These are phyloP conservation scores for Apostichopus japonicus DNA, from an alignment of 35 echinoderm and acorn worm species.

Conservation along the genomic window DNA sequence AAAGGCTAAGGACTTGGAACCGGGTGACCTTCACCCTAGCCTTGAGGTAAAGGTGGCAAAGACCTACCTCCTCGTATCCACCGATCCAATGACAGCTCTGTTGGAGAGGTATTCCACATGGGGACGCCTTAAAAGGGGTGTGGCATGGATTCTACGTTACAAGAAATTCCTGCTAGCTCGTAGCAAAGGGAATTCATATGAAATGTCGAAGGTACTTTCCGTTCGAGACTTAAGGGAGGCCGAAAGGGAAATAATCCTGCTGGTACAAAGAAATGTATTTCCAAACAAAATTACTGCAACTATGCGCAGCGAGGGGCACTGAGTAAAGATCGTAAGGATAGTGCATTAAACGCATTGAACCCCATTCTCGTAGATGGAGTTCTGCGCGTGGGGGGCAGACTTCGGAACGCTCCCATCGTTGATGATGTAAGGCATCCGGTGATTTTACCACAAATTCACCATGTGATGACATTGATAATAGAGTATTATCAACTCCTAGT, in stretches of 20 bases:
- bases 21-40: neutral
- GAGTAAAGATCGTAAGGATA: neutral
- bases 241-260: neutral
- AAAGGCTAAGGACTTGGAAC: neutral
- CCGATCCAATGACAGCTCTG: neutral
- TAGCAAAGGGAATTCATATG: neutral
- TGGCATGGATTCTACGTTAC: neutral
- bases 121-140: neutral
- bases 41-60: constrained; percentile 17
- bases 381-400: constrained; percentile 37
- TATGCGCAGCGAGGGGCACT: neutral
- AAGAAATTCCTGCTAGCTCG: neutral
- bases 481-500: constrained; percentile 49
- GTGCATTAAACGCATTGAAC: neutral
- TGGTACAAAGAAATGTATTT: neutral
- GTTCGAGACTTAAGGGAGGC: neutral
- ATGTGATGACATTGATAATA: constrained; percentile 58
- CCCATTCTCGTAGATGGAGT: constrained; percentile 13
- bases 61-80: neutral
- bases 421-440: constrained; percentile 44
- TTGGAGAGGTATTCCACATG: neutral
- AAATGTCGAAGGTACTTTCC: neutral
- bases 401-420: constrained; percentile 22
- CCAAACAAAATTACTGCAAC: neutral
- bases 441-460: constrained; percentile 58